Percentiles rank a stretch among this genome's conserved stretches.
phyloP scores from a whole-genome alignment of 2,888 invertebrate genomes.

The Petrophora chlorosata region DNA sequence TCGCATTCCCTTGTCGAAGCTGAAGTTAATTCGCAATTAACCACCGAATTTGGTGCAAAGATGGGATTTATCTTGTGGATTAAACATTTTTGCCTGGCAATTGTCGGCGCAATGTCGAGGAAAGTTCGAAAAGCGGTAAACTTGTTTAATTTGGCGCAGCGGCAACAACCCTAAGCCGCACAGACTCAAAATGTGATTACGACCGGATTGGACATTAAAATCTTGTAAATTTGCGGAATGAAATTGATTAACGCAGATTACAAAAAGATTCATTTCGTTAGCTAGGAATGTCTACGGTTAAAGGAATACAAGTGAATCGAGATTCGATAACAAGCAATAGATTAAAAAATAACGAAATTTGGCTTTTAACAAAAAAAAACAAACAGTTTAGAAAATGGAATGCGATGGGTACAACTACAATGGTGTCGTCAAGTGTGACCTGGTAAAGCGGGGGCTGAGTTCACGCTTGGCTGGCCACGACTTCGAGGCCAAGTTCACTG shows the following conservation, averaged over 20 bases:
- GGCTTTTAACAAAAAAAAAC: conserved; percentile 38
- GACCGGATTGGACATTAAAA: conserved; percentile 19
- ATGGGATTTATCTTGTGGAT: conserved; percentile 37
- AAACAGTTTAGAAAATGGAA: conserved; percentile 49
- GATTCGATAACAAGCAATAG: not conserved
- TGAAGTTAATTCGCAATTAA: conserved; percentile 40
- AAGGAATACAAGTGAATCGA: not conserved
- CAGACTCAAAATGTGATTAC: conserved; percentile 25
- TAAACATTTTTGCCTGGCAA: conserved; percentile 37
- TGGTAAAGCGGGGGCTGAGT: conserved; percentile 65
- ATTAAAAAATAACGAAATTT: no score
- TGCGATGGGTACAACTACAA: conserved; percentile 46
- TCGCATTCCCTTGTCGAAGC: conserved; percentile 27
- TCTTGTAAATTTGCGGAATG: conserved; percentile 4
- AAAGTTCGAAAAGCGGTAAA: conserved; percentile 36
- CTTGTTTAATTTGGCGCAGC: conserved; percentile 44
- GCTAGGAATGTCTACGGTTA: not conserved
- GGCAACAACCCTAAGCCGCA: conserved; percentile 36
- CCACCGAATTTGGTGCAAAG: conserved; percentile 30
- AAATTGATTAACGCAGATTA: conserved; percentile 20
- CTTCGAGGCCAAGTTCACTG: conserved; percentile 82
- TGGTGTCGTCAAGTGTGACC: conserved; percentile 76
- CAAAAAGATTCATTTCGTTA: not conserved
- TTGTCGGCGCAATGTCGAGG: conserved; percentile 23
- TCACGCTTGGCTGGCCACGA: conserved; percentile 64